Conservation (phyloP, 1,140 invertebrate species). For the Halictus rubicundus region DNA sequence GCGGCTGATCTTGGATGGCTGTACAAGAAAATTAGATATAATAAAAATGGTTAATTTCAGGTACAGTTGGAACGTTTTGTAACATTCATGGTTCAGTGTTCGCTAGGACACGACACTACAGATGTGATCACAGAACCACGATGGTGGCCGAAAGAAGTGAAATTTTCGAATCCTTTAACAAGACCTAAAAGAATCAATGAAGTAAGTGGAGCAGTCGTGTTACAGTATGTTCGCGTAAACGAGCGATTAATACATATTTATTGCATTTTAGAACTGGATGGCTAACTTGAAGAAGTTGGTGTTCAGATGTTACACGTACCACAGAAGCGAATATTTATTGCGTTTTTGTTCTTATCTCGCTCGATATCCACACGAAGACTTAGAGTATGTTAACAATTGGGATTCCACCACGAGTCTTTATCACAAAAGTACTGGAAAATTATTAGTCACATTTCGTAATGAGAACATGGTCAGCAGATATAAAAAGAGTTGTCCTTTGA, state of each 20-base stretch:
- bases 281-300: conserved; percentile 84
- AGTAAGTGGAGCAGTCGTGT: conserved; percentile 66
- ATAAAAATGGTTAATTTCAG: conserved; percentile 63
- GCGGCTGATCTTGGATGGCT: neutral
- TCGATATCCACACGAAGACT: conserved; percentile 83
- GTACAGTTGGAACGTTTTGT: conserved; percentile 85
- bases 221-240: neutral
- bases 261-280: conserved; percentile 81
- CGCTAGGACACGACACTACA: conserved; percentile 83
- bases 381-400: conserved; percentile 87
- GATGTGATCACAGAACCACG: conserved; percentile 83
- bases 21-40: neutral
- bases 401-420: conserved; percentile 88
- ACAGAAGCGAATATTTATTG: conserved; percentile 86
- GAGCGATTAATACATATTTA: neutral
- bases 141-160: conserved; percentile 86
- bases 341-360: conserved; percentile 86
- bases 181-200: conserved; percentile 81
- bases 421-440: conserved; percentile 83
- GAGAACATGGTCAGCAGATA: conserved; percentile 83
- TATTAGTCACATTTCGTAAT: conserved; percentile 88
- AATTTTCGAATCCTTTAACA: conserved; percentile 83
- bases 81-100: conserved; percentile 88
- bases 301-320: conserved; percentile 86
- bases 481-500: neutral